These are phyloP conservation scores for Zaprionus taronus DNA, from an alignment of 1,140 invertebrate species.

Conservation along the genomic window DNA sequence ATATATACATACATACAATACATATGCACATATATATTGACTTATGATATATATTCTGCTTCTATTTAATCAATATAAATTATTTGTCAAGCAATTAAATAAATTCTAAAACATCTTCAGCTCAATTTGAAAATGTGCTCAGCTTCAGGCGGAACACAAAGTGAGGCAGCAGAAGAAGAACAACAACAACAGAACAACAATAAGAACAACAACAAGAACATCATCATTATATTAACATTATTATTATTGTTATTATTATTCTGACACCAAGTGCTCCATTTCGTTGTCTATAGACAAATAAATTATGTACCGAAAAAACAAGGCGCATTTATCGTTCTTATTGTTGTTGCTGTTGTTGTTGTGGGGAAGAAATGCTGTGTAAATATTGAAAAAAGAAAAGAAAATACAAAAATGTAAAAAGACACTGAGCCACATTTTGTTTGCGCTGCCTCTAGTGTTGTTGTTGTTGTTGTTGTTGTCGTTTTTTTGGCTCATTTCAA, in stretches of 20 bases:
- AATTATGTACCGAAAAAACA: conserved; percentile 58
- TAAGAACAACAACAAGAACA: background rate
- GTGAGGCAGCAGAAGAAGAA: background rate
- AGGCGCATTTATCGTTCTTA: conserved; percentile 22
- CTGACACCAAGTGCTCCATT: conserved; percentile 68
- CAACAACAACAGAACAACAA: background rate
- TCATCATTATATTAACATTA: conserved; percentile 1
- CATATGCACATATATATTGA: too few relatives aligned
- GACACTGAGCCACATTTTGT: conserved; percentile 53
- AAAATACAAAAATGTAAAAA: background rate
- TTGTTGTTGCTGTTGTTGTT: conserved; percentile 11
- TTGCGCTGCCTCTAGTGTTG: conserved; percentile 26
- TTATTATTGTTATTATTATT: conserved; percentile 24
- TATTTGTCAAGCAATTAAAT: background rate
- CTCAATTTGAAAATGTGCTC: conserved; percentile 17
- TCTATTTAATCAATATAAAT: background rate
- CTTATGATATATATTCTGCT: background rate
- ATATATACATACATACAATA: background rate
- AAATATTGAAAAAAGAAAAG: conserved; percentile 69
- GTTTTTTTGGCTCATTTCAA: conserved; percentile 64
- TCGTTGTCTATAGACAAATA: conserved; percentile 68
- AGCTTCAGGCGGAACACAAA: conserved; percentile 18
- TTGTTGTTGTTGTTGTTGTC: conserved; percentile 33
- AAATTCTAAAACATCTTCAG: background rate
- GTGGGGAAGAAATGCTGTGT: conserved; percentile 75